Base-by-base conservation (phyloP, 1,140 invertebrate genomes). In the Drosophila ananassae region DNA sequence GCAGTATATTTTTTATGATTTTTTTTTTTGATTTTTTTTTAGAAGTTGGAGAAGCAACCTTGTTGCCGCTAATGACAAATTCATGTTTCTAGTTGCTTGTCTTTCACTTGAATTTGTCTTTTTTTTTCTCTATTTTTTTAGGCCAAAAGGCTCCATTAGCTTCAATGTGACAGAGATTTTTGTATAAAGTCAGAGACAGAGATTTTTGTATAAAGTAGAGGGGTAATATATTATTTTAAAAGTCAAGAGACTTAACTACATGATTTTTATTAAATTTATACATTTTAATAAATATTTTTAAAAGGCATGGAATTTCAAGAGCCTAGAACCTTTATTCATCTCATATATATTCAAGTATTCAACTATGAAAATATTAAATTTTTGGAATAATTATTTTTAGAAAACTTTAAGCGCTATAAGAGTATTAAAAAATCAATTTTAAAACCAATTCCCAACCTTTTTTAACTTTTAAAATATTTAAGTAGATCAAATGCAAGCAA, bases 41-140 rank as follows among this genome's bases (percentile, higher is more conserved):
- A 12, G 17, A 4, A 10, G 24, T 13, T 17, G 9, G 52, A 17
- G 34, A 34, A 4, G 51, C 24, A 47, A 58, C 37, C 52, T 60
- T 59, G 75, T 79, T 66, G 79, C 61, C 73, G 64, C 80, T 87
- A 84, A 84, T 84, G 73, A 85, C 73, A 84, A 85, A 80, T 77
- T 64, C 82, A 71, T 85, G 77, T 85, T 41, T 58, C 10, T 54
- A 54, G 52, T 55, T 39, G 47, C 32, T 74, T 74, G 51, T 63
- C 69, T 55, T 53, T 54, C 57, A 73, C 71, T 73, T 30, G 22
- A 37, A 44, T 22, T 50, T 52, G 32, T 17, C 30, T 63, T 52
- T 21, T 21, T 57, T 46, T 44, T 44, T 58, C 10, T 46, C 17
- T 21, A 53, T 46, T 44, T 44, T 71, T 71, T 17, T 53, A 41